Evolutionary conservation across 2,888 invertebrate species (phyloP).

Genomic region (Polietes domitor): DNA sequence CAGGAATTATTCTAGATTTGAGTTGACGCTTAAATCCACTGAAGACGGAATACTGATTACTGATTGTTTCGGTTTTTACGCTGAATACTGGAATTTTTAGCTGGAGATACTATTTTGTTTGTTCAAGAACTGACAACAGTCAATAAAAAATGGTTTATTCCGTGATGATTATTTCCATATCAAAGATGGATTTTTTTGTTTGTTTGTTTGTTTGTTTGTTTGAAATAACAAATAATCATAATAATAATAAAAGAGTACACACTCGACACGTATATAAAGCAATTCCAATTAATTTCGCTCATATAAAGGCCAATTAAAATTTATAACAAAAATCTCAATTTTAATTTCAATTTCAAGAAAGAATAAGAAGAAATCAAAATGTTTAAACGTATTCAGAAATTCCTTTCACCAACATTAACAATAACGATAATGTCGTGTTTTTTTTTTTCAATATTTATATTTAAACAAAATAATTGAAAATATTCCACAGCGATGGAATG

Average conservation of each 20-base stretch:
- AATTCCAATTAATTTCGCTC: background rate
- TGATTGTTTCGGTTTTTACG: conserved; percentile 5
- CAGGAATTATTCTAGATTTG: conserved; percentile 15
- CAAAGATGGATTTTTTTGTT: background rate
- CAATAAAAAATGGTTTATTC: background rate
- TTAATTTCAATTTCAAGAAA: no score
- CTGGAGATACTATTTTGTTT: background rate
- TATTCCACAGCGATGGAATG: no score
- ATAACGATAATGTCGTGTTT: no score
- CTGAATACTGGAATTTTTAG: conserved; percentile 9
- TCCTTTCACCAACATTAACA: no score
- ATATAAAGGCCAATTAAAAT: background rate
- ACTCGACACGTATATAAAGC: background rate
- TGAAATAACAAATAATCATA: background rate
- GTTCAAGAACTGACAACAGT: background rate
- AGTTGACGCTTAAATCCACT: background rate
- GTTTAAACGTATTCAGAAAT: no score
- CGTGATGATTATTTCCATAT: background rate
- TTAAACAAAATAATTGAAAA: no score
- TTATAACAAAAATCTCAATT: no score
- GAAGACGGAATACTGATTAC: background rate
- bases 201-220: background rate
- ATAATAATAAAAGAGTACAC: background rate
- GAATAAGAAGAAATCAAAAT: no score
- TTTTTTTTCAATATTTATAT: no score